Base-by-base conservation (phyloP, 2,113 vertebrate genomes). In the Columba livia region DNA sequence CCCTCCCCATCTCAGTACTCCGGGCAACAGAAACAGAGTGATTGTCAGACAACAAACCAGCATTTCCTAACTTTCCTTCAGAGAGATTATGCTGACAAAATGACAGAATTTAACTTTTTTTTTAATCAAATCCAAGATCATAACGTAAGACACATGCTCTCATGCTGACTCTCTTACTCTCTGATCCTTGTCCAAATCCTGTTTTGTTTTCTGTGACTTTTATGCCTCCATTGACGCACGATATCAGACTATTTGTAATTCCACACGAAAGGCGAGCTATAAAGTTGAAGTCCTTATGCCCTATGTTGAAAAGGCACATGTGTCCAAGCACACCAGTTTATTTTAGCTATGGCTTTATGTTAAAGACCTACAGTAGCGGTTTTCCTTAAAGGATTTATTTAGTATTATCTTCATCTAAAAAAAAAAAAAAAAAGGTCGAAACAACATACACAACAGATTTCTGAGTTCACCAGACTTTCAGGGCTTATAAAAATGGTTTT, bases 131-230 rank as follows among this genome's bases (percentile, higher is more conserved):
- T 69, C 67, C 60, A 86, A 93, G 69, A 83, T 80, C 24, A 56
- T 65, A 88, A 72, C 44, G 12, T 58, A 77, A 74, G 67, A 77
- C 75, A 96, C 67, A 92, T 88, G 75, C 64, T 84, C 36, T 90
- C 64, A 85, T 20, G 28, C 12, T 58, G 75, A 73, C 38, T 73
- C 61, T 89, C 67, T 72, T 9, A 31, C 23, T 38, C 36, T 88
- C 64, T 88, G 83, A 93, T 91, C 67, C 26, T 85, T 67, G 66
- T 88, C 82, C 88, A 96, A 90, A 86, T 69, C 51, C 67, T 83
- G 64, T 28, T 88, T 85, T 90, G 82, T 86, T 86, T 96, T 88
- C 82, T 78, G 31, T n/a, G 57, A 80, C 77, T 96, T 83, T 88
- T 54, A 64, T 86, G 75, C 38, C 29, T 91, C 69, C 36, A 47